These are phyloP conservation scores for Emmelina monodactyla DNA, from an alignment of 2,888 invertebrate genomes.

Conservation along the genomic window DNA sequence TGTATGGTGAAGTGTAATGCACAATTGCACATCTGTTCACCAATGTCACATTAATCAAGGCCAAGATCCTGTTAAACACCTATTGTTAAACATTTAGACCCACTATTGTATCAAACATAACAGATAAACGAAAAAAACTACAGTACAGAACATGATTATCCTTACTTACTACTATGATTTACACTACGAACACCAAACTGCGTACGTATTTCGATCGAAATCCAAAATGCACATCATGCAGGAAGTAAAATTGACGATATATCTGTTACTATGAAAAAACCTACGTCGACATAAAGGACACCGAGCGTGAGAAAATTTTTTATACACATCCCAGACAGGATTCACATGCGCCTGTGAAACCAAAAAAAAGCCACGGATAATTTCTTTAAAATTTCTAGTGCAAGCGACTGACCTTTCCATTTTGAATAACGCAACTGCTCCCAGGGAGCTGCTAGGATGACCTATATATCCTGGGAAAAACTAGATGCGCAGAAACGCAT, in stretches of 20 bases:
- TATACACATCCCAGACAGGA: constrained; percentile 22
- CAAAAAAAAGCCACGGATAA: constrained; percentile 28
- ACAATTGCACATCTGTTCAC: not conserved
- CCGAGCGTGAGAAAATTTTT: constrained; percentile 48
- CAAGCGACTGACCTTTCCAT: constrained; percentile 39
- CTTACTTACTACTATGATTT: too few relatives aligned
- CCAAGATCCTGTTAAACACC: too few relatives aligned
- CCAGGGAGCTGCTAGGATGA: constrained; percentile 17
- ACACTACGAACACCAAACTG: not conserved
- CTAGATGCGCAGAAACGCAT: constrained; percentile 42
- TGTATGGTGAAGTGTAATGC: too few relatives aligned
- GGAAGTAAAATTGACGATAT: not conserved
- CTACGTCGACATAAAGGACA: constrained; percentile 18
- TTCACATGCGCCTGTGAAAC: constrained; percentile 35
- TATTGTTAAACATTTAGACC: not conserved
- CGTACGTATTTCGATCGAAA: too few relatives aligned
- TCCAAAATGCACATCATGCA: not conserved
- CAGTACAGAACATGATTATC: too few relatives aligned
- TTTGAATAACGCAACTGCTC: constrained; percentile 16
- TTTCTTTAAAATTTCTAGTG: constrained; percentile 26
- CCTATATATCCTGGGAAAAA: constrained; percentile 24
- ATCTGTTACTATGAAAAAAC: not conserved
- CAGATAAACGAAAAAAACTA: too few relatives aligned
- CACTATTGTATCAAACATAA: not conserved
- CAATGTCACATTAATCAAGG: not conserved